Base-by-base conservation (phyloP, 2,113 vertebrate species). In the Centropus unirufus region DNA sequence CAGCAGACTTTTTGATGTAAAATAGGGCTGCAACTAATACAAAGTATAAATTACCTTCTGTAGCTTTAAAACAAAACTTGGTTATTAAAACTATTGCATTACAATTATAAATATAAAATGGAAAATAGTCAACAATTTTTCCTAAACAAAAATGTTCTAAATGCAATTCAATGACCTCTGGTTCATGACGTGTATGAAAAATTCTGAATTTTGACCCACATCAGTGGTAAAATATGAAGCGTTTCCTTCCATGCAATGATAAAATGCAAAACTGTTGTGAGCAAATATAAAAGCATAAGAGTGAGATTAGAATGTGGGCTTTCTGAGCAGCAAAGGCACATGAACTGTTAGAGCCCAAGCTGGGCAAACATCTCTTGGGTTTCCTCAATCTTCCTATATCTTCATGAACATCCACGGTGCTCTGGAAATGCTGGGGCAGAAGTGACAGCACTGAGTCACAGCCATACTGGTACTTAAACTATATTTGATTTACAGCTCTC, bases 391-490 rank as follows among this genome's bases (percentile, higher is more conserved):
- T 15, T 3, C 22, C 67, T 14, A 5, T 8, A 42, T 19, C 30
- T 15, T 3, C 52, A 13, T 2, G 2, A 64, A 70, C 22, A 55
- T 14, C 13, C 22, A 79, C 0, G 0, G 24, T 32, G 26, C 16
- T 68, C 40, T 23, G 32, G 32, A 40, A 70, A 81, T 34, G 12
- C 29, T 81, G n/a, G 6, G 7, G 5, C 44, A 78, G 8, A 55
- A 69, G 8, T 21, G 42, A 72, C 2, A 44, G 24, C 52, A 44
- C 54, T 14, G 6, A 58, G 29, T 15, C 14, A 51, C 6, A 77
- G 18, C 12, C n/a, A 26, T 2, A 69, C 27, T 7, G 16, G 39
- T 19, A 64, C 20, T 66, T 30, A 51, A 67, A 39, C 11, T 13
- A 32, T 17, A 20, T 2, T 68, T 0, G 16, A 54, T 52, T 63